A percentile compares a stretch with the other conserved stretches of the same genome.
These are phyloP conservation scores for Chlamydotis undulata DNA, from an alignment of 2,113 vertebrate genomes.

Conservation along the genomic window DNA sequence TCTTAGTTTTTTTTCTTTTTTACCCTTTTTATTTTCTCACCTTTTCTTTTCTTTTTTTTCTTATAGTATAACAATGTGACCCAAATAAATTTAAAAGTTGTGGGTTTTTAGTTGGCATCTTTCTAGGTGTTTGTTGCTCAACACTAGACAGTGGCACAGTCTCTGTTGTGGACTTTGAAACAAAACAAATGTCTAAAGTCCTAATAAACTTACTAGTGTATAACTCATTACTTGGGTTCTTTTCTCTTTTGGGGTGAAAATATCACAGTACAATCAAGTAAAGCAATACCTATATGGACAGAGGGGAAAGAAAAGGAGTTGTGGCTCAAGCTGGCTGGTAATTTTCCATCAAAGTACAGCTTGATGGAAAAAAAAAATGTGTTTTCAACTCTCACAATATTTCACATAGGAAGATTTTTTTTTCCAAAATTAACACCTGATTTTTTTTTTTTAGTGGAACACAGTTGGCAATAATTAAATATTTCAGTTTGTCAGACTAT, in stretches of 20 bases:
- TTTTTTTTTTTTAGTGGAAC: neutral
- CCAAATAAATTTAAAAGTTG: neutral
- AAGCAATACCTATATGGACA: neutral
- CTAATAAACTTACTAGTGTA: neutral
- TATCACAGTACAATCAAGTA: neutral
- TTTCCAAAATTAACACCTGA: neutral
- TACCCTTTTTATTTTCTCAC: neutral
- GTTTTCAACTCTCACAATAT: neutral
- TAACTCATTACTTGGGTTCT: neutral
- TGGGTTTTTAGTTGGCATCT: rapidly evolving
- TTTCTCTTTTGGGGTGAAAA: neutral
- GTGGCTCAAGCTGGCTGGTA: neutral
- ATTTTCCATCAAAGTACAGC: neutral
- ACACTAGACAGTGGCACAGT: neutral
- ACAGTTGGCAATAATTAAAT: neutral
- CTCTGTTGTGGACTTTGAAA: neutral
- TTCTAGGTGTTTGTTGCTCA: neutral
- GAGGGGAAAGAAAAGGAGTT: neutral
- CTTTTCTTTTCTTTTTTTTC: neutral
- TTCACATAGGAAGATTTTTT: neutral
- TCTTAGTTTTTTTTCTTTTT: too few relatives aligned
- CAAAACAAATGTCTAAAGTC: neutral
- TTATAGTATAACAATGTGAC: neutral
- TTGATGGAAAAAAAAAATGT: neutral
- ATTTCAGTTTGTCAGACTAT: neutral